These are phyloP conservation scores for Tetrao urogallus DNA, from an alignment of 2,113 vertebrate species.

Conservation along the genomic window DNA sequence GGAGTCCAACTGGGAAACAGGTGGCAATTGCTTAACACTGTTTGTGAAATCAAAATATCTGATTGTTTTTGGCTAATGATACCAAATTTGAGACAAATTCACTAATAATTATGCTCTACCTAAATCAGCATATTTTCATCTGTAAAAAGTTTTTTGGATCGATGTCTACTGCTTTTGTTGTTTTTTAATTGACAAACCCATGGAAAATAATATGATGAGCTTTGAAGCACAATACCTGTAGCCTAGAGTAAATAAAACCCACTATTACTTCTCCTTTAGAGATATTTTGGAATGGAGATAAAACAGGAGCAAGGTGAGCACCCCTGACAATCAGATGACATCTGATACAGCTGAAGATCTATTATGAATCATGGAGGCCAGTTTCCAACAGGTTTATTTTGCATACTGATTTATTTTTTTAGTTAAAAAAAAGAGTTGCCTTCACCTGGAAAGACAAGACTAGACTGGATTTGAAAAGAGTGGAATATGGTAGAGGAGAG, in stretches of 20 bases:
- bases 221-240: not conserved
- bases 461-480: not conserved
- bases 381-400: not conserved
- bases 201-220: not conserved
- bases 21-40: rapidly evolving
- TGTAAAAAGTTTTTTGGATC: not conserved
- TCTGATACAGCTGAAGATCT: not conserved
- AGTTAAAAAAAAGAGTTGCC: not conserved
- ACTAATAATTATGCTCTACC: not conserved
- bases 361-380: not conserved
- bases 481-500: not conserved
- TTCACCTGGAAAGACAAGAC: not conserved
- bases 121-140: not conserved
- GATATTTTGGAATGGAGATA: not conserved
- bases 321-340: not conserved
- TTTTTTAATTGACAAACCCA: not conserved
- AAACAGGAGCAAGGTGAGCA: not conserved
- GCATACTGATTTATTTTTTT: not conserved
- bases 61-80: not conserved
- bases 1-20: not conserved
- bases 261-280: not conserved
- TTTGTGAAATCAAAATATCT: not conserved
- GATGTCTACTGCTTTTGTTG: not conserved
- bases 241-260: not conserved
- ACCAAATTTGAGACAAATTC: not conserved